Conservation (phyloP, 2,113 vertebrate genomes). For the Caretta caretta region DNA sequence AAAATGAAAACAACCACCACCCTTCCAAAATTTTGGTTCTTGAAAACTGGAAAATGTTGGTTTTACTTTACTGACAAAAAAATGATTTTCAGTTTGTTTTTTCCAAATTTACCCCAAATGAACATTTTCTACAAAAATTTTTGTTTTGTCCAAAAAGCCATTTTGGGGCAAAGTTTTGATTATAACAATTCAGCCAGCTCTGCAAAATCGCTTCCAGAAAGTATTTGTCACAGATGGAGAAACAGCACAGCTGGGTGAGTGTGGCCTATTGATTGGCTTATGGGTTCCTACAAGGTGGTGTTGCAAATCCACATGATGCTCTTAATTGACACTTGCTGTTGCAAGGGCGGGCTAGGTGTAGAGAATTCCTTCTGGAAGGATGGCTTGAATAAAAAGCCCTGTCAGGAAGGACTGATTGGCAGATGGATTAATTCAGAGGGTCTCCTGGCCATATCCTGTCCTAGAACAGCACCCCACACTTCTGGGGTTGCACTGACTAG, state of each 20-base stretch:
- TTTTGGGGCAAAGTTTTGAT: background rate
- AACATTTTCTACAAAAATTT: background rate
- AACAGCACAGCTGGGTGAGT: background rate
- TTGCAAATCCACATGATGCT: background rate
- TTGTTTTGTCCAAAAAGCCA: background rate
- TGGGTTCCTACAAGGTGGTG: background rate
- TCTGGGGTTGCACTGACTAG: background rate
- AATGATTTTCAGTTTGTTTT: background rate
- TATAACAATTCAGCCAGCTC: background rate
- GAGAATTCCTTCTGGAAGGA: fast-evolving
- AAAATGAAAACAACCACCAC: background rate
- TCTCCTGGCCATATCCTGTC: fast-evolving
- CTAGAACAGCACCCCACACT: background rate
- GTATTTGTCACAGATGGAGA: background rate
- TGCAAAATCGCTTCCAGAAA: background rate
- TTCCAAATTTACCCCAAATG: background rate
- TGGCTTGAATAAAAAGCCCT: background rate
- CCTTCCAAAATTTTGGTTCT: background rate
- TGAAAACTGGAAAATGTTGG: background rate
- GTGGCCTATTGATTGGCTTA: background rate
- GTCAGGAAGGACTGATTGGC: background rate
- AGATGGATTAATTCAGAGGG: fast-evolving
- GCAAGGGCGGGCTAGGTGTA: background rate
- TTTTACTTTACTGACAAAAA: background rate
- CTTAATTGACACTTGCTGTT: background rate